Conservation (phyloP, 2,888 invertebrate species). For the Tenthredo amoena region DNA sequence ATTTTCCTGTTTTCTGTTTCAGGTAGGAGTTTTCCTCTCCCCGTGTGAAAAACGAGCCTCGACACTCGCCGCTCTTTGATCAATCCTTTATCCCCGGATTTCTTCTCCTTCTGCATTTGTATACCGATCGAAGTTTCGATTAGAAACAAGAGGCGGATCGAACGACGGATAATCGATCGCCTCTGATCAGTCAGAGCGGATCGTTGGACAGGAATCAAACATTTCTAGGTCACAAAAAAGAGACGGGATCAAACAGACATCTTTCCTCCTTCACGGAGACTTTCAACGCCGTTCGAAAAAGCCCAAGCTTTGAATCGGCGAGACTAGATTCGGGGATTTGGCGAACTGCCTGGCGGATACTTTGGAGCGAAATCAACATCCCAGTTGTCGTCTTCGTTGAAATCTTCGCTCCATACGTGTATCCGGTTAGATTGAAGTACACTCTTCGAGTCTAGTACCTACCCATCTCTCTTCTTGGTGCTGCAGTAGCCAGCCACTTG, state of each 20-base stretch:
- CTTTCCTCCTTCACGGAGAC: too few species aligned
- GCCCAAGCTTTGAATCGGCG: too few species aligned
- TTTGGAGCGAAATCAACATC: too few species aligned
- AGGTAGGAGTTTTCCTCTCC: conserved; percentile 16
- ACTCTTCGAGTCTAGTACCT: not conserved
- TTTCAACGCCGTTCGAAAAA: too few species aligned
- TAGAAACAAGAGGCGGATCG: conserved; percentile 36
- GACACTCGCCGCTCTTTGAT: not conserved
- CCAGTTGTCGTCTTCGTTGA: too few species aligned
- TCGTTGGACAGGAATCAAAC: conserved; percentile 68
- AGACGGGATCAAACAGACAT: too few species aligned
- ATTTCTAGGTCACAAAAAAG: conserved; percentile 71
- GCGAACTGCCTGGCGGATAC: too few species aligned
- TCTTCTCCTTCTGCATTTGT: not conserved
- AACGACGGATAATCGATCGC: conserved; percentile 72
- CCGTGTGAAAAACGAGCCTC: too few species aligned
- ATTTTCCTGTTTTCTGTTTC: conserved; percentile 29
- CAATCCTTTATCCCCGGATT: not conserved
- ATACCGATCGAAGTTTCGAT: conserved; percentile 3
- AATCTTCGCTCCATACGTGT: too few species aligned
- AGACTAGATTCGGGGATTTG: too few species aligned
- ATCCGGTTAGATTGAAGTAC: not conserved
- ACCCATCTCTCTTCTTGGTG: not conserved
- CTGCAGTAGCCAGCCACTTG: conserved; percentile 41
- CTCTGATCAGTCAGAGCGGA: conserved; percentile 76